phyloP scores from a whole-genome alignment of 2,888 invertebrate genomes.

The Drosophila macrothrix region DNA sequence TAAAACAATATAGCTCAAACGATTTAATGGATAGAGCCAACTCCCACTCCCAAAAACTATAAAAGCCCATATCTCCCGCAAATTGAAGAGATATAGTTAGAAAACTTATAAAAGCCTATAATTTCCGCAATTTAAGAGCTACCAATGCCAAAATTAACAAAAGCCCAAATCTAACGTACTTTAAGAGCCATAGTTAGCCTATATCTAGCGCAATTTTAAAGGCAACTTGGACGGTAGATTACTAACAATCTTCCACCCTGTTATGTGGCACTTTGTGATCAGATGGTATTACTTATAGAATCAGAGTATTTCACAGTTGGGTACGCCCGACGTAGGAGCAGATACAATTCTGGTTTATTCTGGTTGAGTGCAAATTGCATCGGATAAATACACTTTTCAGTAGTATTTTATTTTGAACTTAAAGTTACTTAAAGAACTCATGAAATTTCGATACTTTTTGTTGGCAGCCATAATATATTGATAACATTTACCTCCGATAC shows the following conservation, averaged over 20 bases:
- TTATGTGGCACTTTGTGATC: neutral
- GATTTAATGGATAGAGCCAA: neutral
- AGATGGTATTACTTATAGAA: neutral
- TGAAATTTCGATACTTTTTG: neutral
- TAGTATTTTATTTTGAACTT: neutral
- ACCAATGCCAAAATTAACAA: neutral
- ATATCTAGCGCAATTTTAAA: neutral
- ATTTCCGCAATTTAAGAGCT: no score
- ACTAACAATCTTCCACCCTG: neutral
- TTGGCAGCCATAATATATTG: neutral
- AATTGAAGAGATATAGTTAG: neutral
- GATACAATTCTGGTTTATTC: neutral
- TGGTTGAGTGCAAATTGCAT: neutral
- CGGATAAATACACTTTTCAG: neutral
- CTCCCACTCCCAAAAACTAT: neutral
- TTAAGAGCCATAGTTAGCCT: neutral
- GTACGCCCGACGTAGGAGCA: no score
- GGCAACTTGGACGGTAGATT: neutral
- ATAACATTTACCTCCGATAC: neutral
- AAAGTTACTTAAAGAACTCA: neutral
- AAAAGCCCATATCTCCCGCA: neutral
- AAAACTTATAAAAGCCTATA: neutral
- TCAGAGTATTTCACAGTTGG: neutral
- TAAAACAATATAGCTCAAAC: no score
- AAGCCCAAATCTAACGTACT: neutral